Percentiles rank a stretch among this genome's conserved stretches.
phyloP scores from a whole-genome alignment of 2,888 invertebrate genomes.

The Pharmacophagus antenor region DNA sequence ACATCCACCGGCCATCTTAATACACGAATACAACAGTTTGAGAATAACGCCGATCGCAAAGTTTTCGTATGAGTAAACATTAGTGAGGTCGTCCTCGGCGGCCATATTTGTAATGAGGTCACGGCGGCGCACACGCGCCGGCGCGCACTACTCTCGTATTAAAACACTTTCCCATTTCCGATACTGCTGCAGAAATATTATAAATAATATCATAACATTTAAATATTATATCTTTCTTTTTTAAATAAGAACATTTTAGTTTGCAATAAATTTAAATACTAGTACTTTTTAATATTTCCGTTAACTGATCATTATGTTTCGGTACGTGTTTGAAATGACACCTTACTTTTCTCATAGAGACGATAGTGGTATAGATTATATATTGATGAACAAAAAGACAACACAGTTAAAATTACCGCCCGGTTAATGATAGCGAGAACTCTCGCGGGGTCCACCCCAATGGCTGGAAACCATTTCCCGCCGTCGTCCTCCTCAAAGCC shows the following conservation, averaged over 20 bases:
- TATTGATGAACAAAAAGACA: no score
- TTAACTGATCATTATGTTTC: no score
- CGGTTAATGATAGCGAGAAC: no score
- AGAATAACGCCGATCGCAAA: conserved; percentile 8
- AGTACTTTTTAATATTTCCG: no score
- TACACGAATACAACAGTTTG: conserved; percentile 6
- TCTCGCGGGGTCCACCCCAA: neutral
- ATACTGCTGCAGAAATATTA: neutral
- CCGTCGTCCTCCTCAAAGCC: no score
- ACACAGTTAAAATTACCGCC: no score
- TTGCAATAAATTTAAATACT: no score
- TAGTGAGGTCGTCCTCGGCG: conserved; percentile 56
- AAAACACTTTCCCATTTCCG: conserved; percentile 24
- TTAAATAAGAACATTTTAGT: neutral
- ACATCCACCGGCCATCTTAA: no score
- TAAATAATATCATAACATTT: neutral
- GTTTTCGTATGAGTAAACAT: conserved; percentile 30
- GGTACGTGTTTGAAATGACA: no score
- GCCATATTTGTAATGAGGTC: conserved; percentile 66
- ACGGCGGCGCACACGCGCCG: conserved; percentile 61
- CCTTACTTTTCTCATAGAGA: no score
- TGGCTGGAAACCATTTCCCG: neutral
- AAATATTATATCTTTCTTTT: neutral
- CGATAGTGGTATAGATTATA: no score
- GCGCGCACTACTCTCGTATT: conserved; percentile 17